Conservation (phyloP, 2,888 invertebrate species). For the Pyrgus malvae region DNA sequence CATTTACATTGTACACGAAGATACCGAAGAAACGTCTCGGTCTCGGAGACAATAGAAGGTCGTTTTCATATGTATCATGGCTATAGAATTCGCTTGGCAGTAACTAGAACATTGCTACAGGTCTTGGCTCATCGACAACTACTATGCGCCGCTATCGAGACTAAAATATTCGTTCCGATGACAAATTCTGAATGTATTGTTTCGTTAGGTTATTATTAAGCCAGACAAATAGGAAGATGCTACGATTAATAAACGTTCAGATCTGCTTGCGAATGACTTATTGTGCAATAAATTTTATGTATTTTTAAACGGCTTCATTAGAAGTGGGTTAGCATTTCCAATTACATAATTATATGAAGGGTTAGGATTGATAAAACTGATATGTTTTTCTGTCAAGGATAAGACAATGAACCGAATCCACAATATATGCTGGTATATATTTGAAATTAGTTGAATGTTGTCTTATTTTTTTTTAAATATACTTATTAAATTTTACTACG, state of each 20-base stretch:
- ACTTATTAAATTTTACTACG: no score
- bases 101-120: constrained; percentile 54
- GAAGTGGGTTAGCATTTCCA: not conserved
- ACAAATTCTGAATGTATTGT: constrained; percentile 40
- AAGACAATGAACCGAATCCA: no score
- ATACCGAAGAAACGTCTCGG: constrained; percentile 51
- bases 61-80: constrained; percentile 60
- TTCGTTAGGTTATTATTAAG: constrained; percentile 19
- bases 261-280: constrained; percentile 8
- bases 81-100: constrained; percentile 75
- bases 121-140: constrained; percentile 69
- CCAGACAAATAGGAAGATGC: constrained; percentile 17
- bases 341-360: not conserved
- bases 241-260: constrained; percentile 5
- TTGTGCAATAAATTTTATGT: not conserved
- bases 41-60: constrained; percentile 72
- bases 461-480: no score
- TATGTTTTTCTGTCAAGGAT: no score
- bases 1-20: constrained; percentile 7
- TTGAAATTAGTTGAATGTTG: no score
- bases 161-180: constrained; percentile 40
- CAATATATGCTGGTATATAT: no score
- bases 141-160: constrained; percentile 40
- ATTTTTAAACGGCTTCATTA: not conserved
- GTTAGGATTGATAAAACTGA: no score